These are phyloP conservation scores for Ectemnius continuus DNA, from an alignment of 2,888 invertebrate genomes.

Conservation along the genomic window DNA sequence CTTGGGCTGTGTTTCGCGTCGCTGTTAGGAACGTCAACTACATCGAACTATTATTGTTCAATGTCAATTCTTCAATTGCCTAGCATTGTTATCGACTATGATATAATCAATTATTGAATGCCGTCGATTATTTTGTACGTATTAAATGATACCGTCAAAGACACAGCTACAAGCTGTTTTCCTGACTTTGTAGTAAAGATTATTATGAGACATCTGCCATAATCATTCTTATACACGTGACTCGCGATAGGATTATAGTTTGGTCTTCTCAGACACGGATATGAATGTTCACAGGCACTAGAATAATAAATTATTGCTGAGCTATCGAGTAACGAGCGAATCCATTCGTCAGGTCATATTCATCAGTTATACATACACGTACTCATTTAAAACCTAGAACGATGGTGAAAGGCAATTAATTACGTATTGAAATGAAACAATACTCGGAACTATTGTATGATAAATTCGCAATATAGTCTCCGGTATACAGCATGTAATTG, in stretches of 20 bases:
- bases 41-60: too few species aligned
- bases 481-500: not conserved
- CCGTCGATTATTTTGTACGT: too few species aligned
- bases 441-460: constrained; percentile 24
- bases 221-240: constrained; percentile 19
- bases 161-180: too few species aligned
- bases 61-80: too few species aligned
- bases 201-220: constrained; percentile 36
- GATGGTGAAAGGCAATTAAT: constrained; percentile 18
- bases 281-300: constrained; percentile 50
- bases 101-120: too few species aligned
- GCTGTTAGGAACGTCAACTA: too few species aligned
- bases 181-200: constrained; percentile 11
- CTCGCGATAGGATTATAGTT: constrained; percentile 33
- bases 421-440: constrained; percentile 18
- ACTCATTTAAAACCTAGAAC: constrained; percentile 13
- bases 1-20: too few species aligned
- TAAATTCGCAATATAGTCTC: constrained; percentile 22
- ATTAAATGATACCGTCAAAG: too few species aligned
- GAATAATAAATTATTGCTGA: constrained; percentile 60
- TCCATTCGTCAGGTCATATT: constrained; percentile 5
- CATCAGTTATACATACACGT: not conserved
- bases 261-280: constrained; percentile 39
- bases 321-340: constrained; percentile 40
- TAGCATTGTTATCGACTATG: too few species aligned